A percentile compares a stretch with the other conserved stretches of the same genome.
These are phyloP conservation scores for Theocolax elegans DNA, from an alignment of 1,140 invertebrate genomes.

Conservation along the genomic window DNA sequence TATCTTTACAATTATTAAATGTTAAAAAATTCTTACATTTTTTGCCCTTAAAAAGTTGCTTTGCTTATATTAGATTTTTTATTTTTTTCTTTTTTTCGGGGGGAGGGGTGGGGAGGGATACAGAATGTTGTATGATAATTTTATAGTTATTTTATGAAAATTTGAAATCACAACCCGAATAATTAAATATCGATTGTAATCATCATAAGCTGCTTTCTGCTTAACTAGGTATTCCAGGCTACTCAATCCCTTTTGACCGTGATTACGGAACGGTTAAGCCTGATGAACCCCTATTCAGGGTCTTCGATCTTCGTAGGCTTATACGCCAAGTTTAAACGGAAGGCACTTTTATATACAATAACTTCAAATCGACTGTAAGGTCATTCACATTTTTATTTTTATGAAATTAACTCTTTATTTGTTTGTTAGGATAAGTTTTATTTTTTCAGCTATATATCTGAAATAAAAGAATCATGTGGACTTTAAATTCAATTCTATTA, in stretches of 20 bases:
- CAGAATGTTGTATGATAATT: too few relatives aligned
- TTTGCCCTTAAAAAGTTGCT: too few relatives aligned
- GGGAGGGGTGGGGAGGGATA: too few relatives aligned
- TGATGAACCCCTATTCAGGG: slow-evolving; percentile 33
- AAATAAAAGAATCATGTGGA: too few relatives aligned
- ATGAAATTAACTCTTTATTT: too few relatives aligned
- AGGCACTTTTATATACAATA: not conserved
- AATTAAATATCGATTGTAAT: slow-evolving; percentile 31
- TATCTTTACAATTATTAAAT: too few relatives aligned
- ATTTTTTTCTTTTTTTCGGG: too few relatives aligned
- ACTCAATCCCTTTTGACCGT: slow-evolving; percentile 40
- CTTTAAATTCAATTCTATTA: too few relatives aligned
- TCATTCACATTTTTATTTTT: not conserved
- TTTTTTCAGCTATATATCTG: too few relatives aligned
- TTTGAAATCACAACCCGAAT: not conserved
- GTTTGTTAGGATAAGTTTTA: too few relatives aligned
- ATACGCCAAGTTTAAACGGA: not conserved
- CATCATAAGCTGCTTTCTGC: slow-evolving; percentile 29
- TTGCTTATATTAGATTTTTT: too few relatives aligned
- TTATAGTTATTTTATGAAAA: not conserved
- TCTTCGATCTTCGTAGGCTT: slow-evolving; percentile 25
- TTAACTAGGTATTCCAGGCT: slow-evolving; percentile 32
- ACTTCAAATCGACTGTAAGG: not conserved
- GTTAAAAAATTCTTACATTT: too few relatives aligned
- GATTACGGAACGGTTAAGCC: slow-evolving; percentile 33